Conservation (phyloP, 2,113 vertebrate species). For the Cricetomys ansorgei region DNA sequence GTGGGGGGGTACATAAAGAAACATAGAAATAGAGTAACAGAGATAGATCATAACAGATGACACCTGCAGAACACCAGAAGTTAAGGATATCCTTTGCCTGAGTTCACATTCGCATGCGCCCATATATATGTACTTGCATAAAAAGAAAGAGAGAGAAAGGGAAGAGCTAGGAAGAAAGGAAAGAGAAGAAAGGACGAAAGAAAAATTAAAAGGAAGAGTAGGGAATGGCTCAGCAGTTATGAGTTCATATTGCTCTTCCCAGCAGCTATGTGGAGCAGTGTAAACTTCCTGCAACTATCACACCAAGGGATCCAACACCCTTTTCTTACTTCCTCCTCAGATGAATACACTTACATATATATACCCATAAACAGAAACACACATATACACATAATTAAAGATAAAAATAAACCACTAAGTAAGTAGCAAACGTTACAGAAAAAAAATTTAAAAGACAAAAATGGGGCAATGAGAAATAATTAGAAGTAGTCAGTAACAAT, state of each 20-base stretch:
- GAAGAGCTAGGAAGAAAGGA: background rate
- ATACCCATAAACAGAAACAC: too few species aligned
- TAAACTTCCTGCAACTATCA: background rate
- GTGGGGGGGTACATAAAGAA: background rate
- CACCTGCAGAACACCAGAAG: background rate
- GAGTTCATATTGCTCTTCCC: background rate
- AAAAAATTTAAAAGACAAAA: background rate
- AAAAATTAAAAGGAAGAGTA: background rate
- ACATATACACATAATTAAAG: background rate
- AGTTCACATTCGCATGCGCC: background rate
- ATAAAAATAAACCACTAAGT: background rate
- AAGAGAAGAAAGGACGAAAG: background rate
- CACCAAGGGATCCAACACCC: background rate
- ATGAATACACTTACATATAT: background rate
- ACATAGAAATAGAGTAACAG: too few species aligned
- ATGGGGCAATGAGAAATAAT: accelerated
- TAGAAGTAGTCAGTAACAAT: accelerated
- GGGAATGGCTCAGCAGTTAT: background rate
- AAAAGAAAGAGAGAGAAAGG: background rate
- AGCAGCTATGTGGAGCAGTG: too few species aligned
- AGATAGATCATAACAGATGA: background rate
- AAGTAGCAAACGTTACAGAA: background rate
- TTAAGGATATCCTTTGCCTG: background rate
- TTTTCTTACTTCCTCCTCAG: too few species aligned
- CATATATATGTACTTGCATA: background rate